These are phyloP conservation scores for Oedothorax gibbosus DNA, from an alignment of 1,140 invertebrate species.

Conservation along the genomic window DNA sequence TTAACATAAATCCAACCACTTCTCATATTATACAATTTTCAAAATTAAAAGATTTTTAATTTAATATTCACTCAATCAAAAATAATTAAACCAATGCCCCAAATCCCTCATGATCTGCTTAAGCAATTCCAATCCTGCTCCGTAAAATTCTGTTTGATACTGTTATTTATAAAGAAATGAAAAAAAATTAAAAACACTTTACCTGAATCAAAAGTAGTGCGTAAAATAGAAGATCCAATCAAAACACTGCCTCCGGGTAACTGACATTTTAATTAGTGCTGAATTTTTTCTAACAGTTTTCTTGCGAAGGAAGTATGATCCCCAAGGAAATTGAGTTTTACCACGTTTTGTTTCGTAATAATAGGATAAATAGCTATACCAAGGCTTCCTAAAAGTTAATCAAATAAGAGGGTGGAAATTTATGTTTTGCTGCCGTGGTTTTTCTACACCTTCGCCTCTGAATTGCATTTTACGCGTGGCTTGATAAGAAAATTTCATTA, in stretches of 20 bases:
- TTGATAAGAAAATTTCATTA: not conserved
- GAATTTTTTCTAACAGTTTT: slow-evolving; percentile 8
- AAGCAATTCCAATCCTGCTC: too few species aligned
- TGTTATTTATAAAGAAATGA: not conserved
- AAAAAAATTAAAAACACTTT: not conserved
- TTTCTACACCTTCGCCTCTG: not conserved
- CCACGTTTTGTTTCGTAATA: slow-evolving; percentile 27
- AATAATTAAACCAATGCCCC: too few species aligned
- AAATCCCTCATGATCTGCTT: too few species aligned
- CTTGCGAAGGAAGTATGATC: not conserved
- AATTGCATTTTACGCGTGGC: not conserved
- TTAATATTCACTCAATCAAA: too few species aligned
- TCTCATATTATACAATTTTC: too few species aligned
- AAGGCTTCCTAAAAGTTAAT: slow-evolving; percentile 10
- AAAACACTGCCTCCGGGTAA: slow-evolving; percentile 21
- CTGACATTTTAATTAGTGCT: slow-evolving; percentile 43
- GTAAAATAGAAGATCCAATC: slow-evolving; percentile 32
- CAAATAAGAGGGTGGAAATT: not conserved
- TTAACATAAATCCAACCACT: too few species aligned
- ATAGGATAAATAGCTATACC: not conserved
- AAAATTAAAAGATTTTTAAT: too few species aligned
- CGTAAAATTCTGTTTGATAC: not conserved
- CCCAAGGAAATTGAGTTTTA: slow-evolving; percentile 28
- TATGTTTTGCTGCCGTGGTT: not conserved
- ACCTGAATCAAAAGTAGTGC: not conserved